Percentiles rank a stretch among this genome's conserved stretches.
phyloP scores from a whole-genome alignment of 2,888 invertebrate genomes.

The Sialis fuliginosa region DNA sequence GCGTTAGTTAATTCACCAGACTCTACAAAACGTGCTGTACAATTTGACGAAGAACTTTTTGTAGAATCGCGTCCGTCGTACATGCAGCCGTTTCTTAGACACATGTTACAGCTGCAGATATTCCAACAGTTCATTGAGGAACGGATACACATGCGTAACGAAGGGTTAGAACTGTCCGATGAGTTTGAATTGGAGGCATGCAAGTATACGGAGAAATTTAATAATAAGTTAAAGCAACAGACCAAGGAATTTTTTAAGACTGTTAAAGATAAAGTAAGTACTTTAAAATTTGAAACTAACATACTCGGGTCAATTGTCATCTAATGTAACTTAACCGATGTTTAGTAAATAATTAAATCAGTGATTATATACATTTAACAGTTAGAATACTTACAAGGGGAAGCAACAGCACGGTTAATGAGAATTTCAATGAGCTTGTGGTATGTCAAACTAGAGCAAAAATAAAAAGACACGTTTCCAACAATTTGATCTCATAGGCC shows the following conservation, averaged over 20 bases:
- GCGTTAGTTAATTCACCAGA: slow-evolving; percentile 34
- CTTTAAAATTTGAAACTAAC: neutral
- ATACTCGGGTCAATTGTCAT: neutral
- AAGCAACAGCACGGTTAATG: too few species aligned
- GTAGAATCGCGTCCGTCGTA: slow-evolving; percentile 67
- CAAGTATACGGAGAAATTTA: slow-evolving; percentile 46
- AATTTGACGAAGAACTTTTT: slow-evolving; percentile 74
- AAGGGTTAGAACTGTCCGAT: slow-evolving; percentile 84
- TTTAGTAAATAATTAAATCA: too few species aligned
- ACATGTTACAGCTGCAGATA: slow-evolving; percentile 85
- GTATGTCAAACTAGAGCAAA: too few species aligned
- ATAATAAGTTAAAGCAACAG: slow-evolving; percentile 43
- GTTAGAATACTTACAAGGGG: too few species aligned
- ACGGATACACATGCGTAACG: slow-evolving; percentile 76
- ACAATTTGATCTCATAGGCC: too few species aligned
- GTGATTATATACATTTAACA: too few species aligned
- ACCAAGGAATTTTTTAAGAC: slow-evolving; percentile 74
- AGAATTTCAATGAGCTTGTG: too few species aligned
- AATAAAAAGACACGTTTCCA: too few species aligned
- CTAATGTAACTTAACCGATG: too few species aligned
- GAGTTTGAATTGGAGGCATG: slow-evolving; percentile 87
- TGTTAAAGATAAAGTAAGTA: slow-evolving; percentile 67
- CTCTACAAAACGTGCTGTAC: slow-evolving; percentile 34
- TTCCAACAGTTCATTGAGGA: slow-evolving; percentile 94
- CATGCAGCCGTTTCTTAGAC: slow-evolving; percentile 75